Evolutionary conservation across 2,797 vertebrate genomes (phyloP).

Genomic region (Carduelis carduelis): DNA sequence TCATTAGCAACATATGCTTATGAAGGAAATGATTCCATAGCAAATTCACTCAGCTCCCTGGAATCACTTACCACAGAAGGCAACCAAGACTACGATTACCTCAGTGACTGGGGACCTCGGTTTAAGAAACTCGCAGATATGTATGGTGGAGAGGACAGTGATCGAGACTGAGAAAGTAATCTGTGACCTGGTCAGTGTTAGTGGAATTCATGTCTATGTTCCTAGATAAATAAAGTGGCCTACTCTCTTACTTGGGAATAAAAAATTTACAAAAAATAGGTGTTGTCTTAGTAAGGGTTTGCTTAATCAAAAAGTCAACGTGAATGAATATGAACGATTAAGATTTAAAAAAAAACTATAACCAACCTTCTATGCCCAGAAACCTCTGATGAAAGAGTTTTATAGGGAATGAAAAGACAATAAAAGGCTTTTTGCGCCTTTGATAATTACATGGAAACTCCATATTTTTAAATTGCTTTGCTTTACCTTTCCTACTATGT

Average conservation of each 20-base stretch:
- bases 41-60: conserved; percentile 93
- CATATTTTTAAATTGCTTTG: conserved; percentile 58
- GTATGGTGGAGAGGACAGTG: conserved; percentile 91
- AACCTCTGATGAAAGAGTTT: conserved; percentile 44
- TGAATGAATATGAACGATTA: conserved; percentile 64
- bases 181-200: conserved; percentile 8
- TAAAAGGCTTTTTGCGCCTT: conserved; percentile 82
- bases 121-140: conserved; percentile 96
- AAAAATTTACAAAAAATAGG: conserved; percentile 55
- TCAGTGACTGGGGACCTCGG: conserved; percentile 92
- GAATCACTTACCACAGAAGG: conserved; percentile 88
- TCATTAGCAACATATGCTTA: conserved; percentile 97
- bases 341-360: neutral
- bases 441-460: conserved; percentile 38
- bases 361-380: conserved; percentile 65
- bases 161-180: conserved; percentile 77
- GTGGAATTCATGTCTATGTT: conserved; percentile 60
- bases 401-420: conserved; percentile 46
- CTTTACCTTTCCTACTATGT: conserved; percentile 64
- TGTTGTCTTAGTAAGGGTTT: conserved; percentile 77
- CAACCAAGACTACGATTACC: conserved; percentile 94
- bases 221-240: conserved; percentile 64
- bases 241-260: conserved; percentile 53
- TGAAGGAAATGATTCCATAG: conserved; percentile 91
- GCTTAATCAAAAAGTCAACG: conserved; percentile 65